Conservation (phyloP, 64 coral and sea anemone genomes). For the Montipora capricornis region DNA sequence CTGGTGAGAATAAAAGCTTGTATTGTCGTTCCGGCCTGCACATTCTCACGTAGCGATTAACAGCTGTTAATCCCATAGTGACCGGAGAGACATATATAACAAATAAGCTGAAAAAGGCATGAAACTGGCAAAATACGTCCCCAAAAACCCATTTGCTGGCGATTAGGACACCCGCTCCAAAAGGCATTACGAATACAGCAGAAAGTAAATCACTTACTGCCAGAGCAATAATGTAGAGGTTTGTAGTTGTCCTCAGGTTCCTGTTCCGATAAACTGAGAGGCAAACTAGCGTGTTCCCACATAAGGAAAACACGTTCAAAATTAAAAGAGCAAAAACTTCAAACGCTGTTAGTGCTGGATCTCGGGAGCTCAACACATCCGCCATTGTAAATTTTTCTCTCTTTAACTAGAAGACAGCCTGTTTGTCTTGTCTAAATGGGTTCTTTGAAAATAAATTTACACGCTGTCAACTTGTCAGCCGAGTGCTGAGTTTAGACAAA, state of each 20-base stretch:
- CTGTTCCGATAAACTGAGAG: conserved; percentile 47
- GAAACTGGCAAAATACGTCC: conserved; percentile 6
- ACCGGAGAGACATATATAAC: conserved; percentile 41
- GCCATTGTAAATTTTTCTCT: not conserved
- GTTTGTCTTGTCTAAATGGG: not conserved
- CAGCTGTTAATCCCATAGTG: conserved; percentile 41
- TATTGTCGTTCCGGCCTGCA: conserved; percentile 39
- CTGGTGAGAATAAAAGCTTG: not conserved
- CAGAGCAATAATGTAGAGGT: conserved; percentile 39
- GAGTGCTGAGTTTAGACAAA: too few relatives aligned
- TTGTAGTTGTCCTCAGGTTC: conserved; percentile 22
- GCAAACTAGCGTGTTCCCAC: conserved; percentile 48
- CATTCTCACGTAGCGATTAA: conserved; percentile 29
- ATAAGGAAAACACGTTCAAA: conserved; percentile 12
- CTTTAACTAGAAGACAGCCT: not conserved
- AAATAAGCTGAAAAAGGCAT: conserved; percentile 39
- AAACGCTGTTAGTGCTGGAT: not conserved
- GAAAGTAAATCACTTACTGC: conserved; percentile 44
- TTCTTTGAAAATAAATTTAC: not conserved
- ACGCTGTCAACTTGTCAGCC: not conserved
- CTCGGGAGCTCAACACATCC: not conserved
- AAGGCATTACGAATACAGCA: conserved; percentile 49
- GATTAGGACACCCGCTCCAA: conserved; percentile 6
- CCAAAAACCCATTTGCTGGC: conserved; percentile 7
- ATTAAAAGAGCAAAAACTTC: not conserved